These are phyloP conservation scores for Labrus mixtus DNA, from an alignment of 2,113 vertebrate genomes.

Conservation along the genomic window DNA sequence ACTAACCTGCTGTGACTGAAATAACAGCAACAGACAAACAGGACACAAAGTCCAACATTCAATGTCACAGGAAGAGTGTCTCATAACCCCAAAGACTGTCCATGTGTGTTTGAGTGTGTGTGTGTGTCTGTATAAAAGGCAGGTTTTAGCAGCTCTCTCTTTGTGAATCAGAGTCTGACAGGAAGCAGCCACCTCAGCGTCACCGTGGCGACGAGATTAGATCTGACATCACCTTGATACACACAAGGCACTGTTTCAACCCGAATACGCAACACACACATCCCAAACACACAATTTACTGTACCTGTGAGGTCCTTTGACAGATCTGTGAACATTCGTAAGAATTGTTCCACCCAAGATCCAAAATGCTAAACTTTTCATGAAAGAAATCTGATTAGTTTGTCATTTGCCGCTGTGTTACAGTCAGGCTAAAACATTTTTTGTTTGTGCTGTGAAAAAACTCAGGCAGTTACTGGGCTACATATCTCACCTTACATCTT, in stretches of 20 bases:
- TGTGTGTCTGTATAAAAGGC: constrained; percentile 9
- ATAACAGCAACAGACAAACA: constrained; percentile 65
- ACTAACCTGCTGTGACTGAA: constrained; percentile 56
- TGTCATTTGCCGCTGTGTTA: no score
- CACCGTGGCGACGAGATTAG: constrained; percentile 31
- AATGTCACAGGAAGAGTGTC: constrained; percentile 63
- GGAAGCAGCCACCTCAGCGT: constrained; percentile 49
- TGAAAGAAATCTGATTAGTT: no score
- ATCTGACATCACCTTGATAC: constrained; percentile 53
- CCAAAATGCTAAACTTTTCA: no score
- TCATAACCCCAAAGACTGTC: constrained; percentile 22
- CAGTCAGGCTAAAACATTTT: no score
- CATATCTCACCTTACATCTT: background rate
- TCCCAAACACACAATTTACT: background rate
- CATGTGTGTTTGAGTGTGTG: background rate
- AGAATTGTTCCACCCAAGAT: no score
- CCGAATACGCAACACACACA: background rate
- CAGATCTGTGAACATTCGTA: no score
- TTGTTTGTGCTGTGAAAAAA: no score
- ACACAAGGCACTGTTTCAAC: constrained; percentile 3
- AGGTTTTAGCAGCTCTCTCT: constrained; percentile 41
- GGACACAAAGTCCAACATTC: constrained; percentile 47
- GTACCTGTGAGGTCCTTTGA: no score
- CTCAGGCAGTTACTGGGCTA: no score
- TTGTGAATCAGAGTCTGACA: constrained; percentile 55